Evolutionary conservation across 2,888 invertebrate genomes (phyloP).

Genomic region (Silvanus unidentatus): DNA sequence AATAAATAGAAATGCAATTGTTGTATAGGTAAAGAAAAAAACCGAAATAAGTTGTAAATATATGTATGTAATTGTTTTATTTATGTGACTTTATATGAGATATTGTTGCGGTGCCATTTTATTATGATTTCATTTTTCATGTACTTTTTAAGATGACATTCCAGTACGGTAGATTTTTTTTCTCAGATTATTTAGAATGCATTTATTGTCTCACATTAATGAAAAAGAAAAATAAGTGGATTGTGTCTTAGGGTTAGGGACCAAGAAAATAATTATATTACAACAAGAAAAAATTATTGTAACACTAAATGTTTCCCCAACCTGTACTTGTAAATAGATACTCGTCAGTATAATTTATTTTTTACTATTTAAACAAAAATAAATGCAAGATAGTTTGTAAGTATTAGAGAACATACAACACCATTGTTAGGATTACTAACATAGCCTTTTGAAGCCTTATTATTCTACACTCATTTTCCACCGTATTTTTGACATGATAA

Average conservation of each 20-base stretch:
- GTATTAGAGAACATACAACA: constrained; percentile 5
- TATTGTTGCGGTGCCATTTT: no score
- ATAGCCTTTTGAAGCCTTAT: constrained; percentile 16
- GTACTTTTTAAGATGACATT: background rate
- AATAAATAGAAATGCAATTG: no score
- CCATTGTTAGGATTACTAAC: constrained; percentile 8
- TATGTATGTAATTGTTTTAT: no score
- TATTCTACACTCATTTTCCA: constrained; percentile 12
- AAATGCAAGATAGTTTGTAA: background rate
- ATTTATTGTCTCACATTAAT: background rate
- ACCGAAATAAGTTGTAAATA: no score
- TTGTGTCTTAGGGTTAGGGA: constrained; percentile 31
- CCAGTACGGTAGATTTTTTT: background rate
- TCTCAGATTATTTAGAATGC: no score
- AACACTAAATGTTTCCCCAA: constrained; percentile 22
- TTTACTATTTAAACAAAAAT: no score
- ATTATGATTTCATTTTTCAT: no score
- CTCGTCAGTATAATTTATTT: constrained; percentile 8
- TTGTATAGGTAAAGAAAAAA: no score
- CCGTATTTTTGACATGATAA: constrained; percentile 3
- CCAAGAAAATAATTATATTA: constrained; percentile 25
- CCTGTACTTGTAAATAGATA: constrained; percentile 19
- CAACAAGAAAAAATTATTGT: no score
- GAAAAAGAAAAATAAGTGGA: background rate
- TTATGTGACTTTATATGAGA: no score